Conservation (phyloP, 2,797 vertebrate species). For the Pterois miles region DNA sequence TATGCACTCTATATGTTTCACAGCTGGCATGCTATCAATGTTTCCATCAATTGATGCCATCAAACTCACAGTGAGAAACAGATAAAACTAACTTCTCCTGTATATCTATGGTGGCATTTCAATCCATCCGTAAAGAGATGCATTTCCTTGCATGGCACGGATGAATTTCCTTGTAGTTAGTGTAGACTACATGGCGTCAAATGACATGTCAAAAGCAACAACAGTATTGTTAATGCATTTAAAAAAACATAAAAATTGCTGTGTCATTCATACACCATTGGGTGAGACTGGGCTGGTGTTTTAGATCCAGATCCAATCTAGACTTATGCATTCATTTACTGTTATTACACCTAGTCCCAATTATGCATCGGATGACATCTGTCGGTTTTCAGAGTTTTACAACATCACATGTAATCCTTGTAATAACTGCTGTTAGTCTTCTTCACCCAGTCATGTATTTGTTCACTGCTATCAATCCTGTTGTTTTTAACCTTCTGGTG, state of each 20-base stretch:
- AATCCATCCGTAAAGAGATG: not conserved
- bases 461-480: not conserved
- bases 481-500: not conserved
- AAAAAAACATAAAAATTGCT: too few species aligned
- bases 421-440: not conserved
- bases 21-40: too few species aligned
- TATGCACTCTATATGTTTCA: not conserved
- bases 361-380: not conserved
- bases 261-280: too few species aligned
- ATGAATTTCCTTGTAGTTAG: not conserved
- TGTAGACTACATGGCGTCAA: not conserved
- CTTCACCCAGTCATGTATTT: too few species aligned
- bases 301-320: not conserved
- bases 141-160: not conserved
- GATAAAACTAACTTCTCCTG: not conserved
- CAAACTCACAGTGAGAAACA: not conserved
- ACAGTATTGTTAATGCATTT: not conserved
- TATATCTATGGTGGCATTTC: too few species aligned
- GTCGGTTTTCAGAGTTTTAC: not conserved
- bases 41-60: too few species aligned
- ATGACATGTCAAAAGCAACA: not conserved
- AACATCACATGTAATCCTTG: not conserved
- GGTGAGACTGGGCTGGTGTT: too few species aligned
- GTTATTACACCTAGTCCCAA: too few species aligned
- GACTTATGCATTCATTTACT: not conserved